These are phyloP conservation scores for Callipepla californica DNA, from an alignment of 2,113 vertebrate genomes.

Conservation along the genomic window DNA sequence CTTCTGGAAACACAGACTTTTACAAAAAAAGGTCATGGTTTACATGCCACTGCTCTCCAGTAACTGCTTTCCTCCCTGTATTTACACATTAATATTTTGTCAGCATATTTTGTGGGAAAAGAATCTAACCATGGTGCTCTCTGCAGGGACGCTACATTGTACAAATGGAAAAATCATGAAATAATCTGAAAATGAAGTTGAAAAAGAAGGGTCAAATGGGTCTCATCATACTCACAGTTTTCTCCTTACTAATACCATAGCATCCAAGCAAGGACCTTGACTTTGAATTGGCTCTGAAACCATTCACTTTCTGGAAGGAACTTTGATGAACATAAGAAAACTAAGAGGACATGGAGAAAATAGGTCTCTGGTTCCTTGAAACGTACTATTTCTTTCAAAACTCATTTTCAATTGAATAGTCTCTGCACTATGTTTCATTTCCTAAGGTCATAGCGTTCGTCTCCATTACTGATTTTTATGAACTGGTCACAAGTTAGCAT, in stretches of 20 bases:
- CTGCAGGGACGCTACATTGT: background rate
- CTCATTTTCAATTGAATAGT: background rate
- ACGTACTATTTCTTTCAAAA: background rate
- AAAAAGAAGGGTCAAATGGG: background rate
- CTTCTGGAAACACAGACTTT: background rate
- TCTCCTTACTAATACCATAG: background rate
- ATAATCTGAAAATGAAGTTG: background rate
- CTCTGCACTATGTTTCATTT: background rate
- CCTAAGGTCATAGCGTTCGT: background rate
- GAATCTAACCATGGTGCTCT: background rate
- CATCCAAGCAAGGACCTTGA: background rate
- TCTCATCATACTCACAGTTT: background rate
- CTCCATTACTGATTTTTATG: background rate
- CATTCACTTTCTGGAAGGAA: background rate
- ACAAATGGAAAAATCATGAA: background rate
- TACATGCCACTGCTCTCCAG: background rate
- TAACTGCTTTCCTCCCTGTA: background rate
- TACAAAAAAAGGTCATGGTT: background rate
- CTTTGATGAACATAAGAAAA: background rate
- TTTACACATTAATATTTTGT: background rate
- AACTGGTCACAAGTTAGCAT: background rate
- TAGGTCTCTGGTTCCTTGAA: fast-evolving
- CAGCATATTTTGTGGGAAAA: background rate
- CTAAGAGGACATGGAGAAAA: background rate
- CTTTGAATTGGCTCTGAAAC: background rate